These are phyloP conservation scores for Himalopsyche anomala DNA, from an alignment of 2,888 invertebrate genomes.

Conservation along the genomic window DNA sequence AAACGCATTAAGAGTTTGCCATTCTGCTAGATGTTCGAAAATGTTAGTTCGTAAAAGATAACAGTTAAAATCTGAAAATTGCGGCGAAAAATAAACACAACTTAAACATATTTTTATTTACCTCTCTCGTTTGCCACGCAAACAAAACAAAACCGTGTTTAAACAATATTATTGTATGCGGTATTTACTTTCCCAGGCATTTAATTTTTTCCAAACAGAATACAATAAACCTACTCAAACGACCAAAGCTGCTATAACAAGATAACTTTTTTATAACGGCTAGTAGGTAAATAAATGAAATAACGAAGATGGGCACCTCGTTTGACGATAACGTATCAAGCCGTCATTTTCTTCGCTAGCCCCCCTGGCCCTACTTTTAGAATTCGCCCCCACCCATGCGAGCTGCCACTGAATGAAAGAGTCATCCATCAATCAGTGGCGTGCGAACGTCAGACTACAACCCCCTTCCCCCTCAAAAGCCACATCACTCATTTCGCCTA, in stretches of 20 bases:
- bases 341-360: neutral
- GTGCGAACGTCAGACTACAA: constrained; percentile 18
- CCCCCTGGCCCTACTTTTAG: neutral
- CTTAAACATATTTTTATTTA: neutral
- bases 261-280: neutral
- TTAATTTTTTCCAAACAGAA: neutral
- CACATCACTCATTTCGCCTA: constrained; percentile 2
- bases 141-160: constrained; percentile 17
- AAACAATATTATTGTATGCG: neutral
- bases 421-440: constrained; percentile 34
- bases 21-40: no score
- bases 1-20: no score
- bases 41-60: neutral
- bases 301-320: constrained; percentile 23
- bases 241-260: neutral
- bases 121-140: neutral
- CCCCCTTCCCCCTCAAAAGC: neutral
- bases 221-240: neutral
- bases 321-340: constrained; percentile 29
- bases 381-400: neutral
- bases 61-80: neutral
- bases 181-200: neutral
- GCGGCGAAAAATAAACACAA: neutral
- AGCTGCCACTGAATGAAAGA: constrained; percentile 26
- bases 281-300: constrained; percentile 19